Evolutionary conservation across 1,140 invertebrate species (phyloP), one percentile per base, ranked within the genome.

Genomic region (Drosophila pseudoobscura): DNA sequence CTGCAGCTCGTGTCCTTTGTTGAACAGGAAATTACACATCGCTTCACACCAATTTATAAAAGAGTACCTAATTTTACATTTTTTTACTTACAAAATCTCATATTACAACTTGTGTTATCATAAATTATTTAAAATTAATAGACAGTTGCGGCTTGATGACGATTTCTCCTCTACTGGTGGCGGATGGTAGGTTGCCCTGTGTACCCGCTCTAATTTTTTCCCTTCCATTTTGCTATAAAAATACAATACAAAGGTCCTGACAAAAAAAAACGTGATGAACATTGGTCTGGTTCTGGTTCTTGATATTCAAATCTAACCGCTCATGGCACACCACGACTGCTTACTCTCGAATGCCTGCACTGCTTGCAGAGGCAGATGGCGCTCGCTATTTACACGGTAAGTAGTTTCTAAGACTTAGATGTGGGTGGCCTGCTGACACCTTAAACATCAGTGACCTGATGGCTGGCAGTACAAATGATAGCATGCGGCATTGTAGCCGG

Each of bases 381-480:
- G 2, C 20, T 20, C 20, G 20, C 20, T 20, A 20, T 20, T 22
- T 56, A 44, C 53, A 45, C 24, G 44, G 9, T 29, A 56, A 11
- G 54, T 57, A 45, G 31, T 35, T 29, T 8, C 44, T 56, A 55
- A 58, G 22, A 44, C 57, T 35, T 47, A 53, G 49, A 39, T 39
- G 43, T 53, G 43, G 35, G 58, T 51, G 44, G 71, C 17, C 45
- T 56, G 26, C 26, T 29, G 24, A 39, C 50, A 47, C 39, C 24
- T 76, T 89, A 91, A 46, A 91, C 90, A 65, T 91, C 90, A 47
- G 90, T 91, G 57, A 91, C 90, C 72, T 91, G 84, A 51, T 78
- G 89, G 73, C 91, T 91, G 65, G 88, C 90, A 73, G 90, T 90
- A 66, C 76, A 84, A 57, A 90, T 82, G 13, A 84, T 69, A 52